Evolutionary conservation across 2,888 invertebrate species (phyloP).

Genomic region (Lampropteryx suffumata): DNA sequence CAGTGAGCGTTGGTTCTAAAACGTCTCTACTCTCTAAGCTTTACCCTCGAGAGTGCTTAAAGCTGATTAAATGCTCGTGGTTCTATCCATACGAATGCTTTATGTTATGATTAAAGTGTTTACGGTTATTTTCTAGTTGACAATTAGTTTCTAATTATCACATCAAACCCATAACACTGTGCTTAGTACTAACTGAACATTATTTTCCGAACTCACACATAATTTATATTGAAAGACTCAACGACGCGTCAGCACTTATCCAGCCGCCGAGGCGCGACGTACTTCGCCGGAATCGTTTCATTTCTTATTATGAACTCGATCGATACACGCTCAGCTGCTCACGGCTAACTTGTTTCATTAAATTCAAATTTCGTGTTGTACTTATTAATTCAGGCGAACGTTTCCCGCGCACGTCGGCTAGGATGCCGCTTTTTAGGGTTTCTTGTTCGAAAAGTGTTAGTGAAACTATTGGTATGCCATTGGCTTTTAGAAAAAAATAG

Average conservation of each 20-base stretch:
- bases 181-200: neutral
- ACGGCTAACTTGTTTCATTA: slow-evolving; percentile 82
- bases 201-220: slow-evolving; percentile 19
- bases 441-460: slow-evolving; percentile 32
- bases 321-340: slow-evolving; percentile 76
- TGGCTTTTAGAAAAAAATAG: too few relatives aligned
- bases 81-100: too few relatives aligned
- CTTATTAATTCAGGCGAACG: slow-evolving; percentile 80
- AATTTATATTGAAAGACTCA: slow-evolving; percentile 30
- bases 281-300: slow-evolving; percentile 31
- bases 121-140: too few relatives aligned
- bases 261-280: slow-evolving; percentile 29
- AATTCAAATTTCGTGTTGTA: slow-evolving; percentile 83
- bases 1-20: too few relatives aligned
- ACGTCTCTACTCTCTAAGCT: too few relatives aligned
- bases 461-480: too few relatives aligned
- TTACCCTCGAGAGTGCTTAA: too few relatives aligned
- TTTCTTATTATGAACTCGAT: slow-evolving; percentile 62
- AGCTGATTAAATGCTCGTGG: too few relatives aligned
- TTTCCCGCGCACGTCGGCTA: slow-evolving; percentile 57
- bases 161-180: too few relatives aligned
- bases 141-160: too few relatives aligned
- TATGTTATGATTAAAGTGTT: too few relatives aligned
- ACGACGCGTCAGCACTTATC: slow-evolving; percentile 32
- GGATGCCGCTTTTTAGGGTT: slow-evolving; percentile 18